Evolutionary conservation across 2,888 invertebrate species (phyloP), one percentile per base, ranked within the genome.

Genomic region (Leptinotarsa tumamoca): DNA sequence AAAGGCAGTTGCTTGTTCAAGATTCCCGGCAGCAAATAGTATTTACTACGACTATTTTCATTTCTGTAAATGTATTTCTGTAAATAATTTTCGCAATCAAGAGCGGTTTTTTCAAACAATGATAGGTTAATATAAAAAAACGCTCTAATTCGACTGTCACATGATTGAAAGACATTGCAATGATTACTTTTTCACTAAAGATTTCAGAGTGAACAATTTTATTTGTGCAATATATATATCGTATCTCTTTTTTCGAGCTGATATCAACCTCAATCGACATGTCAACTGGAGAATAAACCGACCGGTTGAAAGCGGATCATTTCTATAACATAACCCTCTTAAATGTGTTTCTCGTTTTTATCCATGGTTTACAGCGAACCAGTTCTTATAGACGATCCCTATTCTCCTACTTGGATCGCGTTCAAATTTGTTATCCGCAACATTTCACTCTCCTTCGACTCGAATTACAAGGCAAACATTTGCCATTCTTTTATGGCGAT

Each of bases 401-500:
- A 70, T 70, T 70, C 70, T 56, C 17, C 23, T 23, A 70, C 58
- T 70, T 70, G 70, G 61, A 56, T 50, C 49, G 49, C 23, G 70
- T 70, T 70, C 61, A 61, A 70, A 49, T 70, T 70, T 49, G 70
- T 70, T 70, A 70, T 70, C 58, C 70, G 61, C 21, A 70, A 70
- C 70, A 43, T 70, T 70, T 70, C 70, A 70, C 70, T 61, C 43
- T 21, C 56, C 50, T 56, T 27, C 70, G 49, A 70, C 70, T 70
- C 70, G 63, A 63, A 63, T 63, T 33, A 63, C 63, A 63, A 63
- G 43, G 10, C 63, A 63, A 63, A 63, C 63, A 63, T 43, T 63
- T n/a, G 63, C 43, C 63, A 33, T 43, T 63, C 63, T 63, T 70
- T 70, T 70, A 56, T 70, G 49, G 70, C 70, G 58, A 23, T 70